These are phyloP conservation scores for Nowickia ferox DNA, from an alignment of 2,888 invertebrate genomes.

Conservation along the genomic window DNA sequence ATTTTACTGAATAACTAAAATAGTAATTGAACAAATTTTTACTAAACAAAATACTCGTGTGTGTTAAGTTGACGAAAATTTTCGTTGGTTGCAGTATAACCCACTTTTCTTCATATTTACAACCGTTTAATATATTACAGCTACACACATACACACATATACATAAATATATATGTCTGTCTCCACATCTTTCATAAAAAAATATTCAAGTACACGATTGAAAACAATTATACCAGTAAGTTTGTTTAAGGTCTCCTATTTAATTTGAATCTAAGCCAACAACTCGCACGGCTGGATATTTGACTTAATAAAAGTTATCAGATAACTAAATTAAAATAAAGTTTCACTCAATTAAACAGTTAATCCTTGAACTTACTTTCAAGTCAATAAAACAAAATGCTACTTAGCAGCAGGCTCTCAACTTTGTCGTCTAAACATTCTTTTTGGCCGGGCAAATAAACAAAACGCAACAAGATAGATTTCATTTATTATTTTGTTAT, in stretches of 20 bases:
- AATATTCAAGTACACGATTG: background rate
- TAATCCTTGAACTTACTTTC: constrained; percentile 62
- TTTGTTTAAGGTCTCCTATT: background rate
- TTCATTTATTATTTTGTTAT: constrained; percentile 21
- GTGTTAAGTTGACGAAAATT: no score
- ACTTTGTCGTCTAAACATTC: constrained; percentile 20
- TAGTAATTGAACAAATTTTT: no score
- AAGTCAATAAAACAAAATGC: constrained; percentile 12
- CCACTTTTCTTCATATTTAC: no score
- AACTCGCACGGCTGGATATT: background rate
- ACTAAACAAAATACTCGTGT: no score
- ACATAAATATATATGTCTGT: background rate
- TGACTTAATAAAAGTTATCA: constrained; percentile 20
- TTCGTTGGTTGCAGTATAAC: no score
- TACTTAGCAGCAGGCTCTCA: background rate
- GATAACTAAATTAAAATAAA: constrained; percentile 27
- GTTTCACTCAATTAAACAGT: constrained; percentile 62
- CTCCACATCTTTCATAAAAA: background rate
- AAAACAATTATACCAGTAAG: background rate
- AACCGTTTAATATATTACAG: no score
- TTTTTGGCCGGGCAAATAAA: constrained; percentile 40
- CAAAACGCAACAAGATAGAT: constrained; percentile 9
- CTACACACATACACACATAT: no score
- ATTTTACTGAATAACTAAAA: no score
- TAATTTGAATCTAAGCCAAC: constrained; percentile 28